Evolutionary conservation across 2,797 vertebrate species (phyloP).

Genomic region (Sebastes reedi): DNA sequence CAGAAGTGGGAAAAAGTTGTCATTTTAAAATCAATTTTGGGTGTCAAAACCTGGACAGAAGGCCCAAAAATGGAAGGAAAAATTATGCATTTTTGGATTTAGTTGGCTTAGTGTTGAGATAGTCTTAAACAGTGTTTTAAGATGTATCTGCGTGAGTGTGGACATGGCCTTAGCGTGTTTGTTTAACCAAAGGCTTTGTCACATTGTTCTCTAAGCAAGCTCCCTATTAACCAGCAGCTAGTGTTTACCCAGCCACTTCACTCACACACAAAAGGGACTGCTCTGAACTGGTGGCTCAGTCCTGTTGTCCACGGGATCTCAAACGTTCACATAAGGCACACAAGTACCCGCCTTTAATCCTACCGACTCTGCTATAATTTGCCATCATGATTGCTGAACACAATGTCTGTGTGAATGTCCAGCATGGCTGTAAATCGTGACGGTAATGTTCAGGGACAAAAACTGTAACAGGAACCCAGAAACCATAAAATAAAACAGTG

Average conservation of each 20-base stretch:
- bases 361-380: background rate
- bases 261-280: constrained; percentile 54
- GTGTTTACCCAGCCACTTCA: constrained; percentile 71
- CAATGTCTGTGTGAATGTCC: background rate
- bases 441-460: background rate
- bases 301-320: constrained; percentile 20
- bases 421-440: background rate
- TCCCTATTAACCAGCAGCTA: constrained; percentile 65
- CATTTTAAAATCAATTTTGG: background rate
- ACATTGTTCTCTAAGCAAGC: constrained; percentile 64
- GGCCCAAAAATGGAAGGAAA: background rate
- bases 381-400: background rate
- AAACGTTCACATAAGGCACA: constrained; percentile 4
- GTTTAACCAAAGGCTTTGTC: constrained; percentile 73
- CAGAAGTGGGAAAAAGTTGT: background rate
- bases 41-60: background rate
- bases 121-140: background rate
- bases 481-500: constrained; percentile 24
- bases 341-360: background rate
- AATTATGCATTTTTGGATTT: background rate
- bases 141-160: background rate
- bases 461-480: background rate
- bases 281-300: constrained; percentile 9
- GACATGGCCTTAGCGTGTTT: constrained; percentile 62
- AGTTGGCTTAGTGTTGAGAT: background rate